phyloP scores from a whole-genome alignment of 2,113 vertebrate genomes.

The Sprattus sprattus region DNA sequence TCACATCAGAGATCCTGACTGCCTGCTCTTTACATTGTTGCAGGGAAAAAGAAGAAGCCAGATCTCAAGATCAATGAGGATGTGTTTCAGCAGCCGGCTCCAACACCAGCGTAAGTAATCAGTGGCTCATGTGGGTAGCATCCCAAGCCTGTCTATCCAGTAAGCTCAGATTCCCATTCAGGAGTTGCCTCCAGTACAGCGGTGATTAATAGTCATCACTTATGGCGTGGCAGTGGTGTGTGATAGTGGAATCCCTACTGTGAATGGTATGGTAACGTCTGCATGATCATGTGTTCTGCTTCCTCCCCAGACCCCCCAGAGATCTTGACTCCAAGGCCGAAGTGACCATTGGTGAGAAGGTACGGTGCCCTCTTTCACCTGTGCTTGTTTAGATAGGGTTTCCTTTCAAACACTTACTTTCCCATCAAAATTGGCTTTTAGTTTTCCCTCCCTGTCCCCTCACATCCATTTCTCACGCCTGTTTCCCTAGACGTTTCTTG shows the following conservation, averaged over 20 bases:
- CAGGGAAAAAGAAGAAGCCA: slow-evolving; percentile 85
- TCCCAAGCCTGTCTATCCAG: not conserved
- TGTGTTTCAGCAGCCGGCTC: slow-evolving; percentile 86
- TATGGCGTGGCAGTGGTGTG: not conserved
- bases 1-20: not conserved
- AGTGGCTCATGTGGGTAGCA: not conserved
- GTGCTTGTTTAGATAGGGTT: not conserved
- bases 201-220: not conserved
- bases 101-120: slow-evolving; percentile 82
- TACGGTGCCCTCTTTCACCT: slow-evolving; percentile 51
- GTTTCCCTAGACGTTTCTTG: too few species aligned
- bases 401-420: not conserved
- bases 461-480: not conserved
- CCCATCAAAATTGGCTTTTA: too few species aligned
- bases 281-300: not conserved
- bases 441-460: too few species aligned
- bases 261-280: not conserved
- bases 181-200: not conserved
- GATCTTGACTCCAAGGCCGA: slow-evolving; percentile 95
- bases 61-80: slow-evolving; percentile 87
- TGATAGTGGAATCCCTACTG: not conserved
- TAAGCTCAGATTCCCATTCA: not conserved
- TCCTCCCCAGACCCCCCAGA: slow-evolving; percentile 82
- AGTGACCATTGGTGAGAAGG: slow-evolving; percentile 94
- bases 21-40: not conserved